Conservation (phyloP, 2,797 vertebrate genomes). For the Ciconia nigra region DNA sequence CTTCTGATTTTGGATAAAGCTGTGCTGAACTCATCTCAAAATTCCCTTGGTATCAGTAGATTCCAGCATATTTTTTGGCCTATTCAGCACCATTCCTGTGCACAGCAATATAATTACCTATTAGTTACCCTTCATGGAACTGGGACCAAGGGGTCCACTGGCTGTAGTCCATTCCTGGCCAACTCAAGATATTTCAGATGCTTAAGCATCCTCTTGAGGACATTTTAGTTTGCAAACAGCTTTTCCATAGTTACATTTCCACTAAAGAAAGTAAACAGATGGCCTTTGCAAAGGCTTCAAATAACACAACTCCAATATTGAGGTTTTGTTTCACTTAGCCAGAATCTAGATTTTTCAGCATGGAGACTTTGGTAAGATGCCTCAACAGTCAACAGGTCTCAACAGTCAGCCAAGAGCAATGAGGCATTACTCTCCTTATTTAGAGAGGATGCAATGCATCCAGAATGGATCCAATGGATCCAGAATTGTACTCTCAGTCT, state of each 20-base stretch:
- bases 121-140: not conserved
- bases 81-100: not conserved
- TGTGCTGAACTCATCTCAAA: not conserved
- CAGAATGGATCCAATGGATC: not conserved
- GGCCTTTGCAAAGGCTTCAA: not conserved
- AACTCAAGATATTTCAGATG: not conserved
- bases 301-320: not conserved
- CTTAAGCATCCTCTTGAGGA: not conserved
- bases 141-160: not conserved
- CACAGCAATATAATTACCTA: not conserved
- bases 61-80: not conserved
- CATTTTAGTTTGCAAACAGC: not conserved
- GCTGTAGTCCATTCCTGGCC: not conserved
- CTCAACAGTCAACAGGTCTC: not conserved
- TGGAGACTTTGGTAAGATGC: not conserved
- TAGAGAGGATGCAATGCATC: not conserved
- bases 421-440: not conserved
- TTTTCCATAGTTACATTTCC: not conserved
- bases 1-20: conserved; percentile 2
- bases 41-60: not conserved
- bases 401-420: not conserved
- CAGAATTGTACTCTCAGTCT: not conserved
- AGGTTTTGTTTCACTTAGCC: not conserved
- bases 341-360: not conserved
- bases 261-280: not conserved